Percentiles rank a stretch among this genome's conserved stretches.
Conservation (phyloP, 2,797 vertebrate species). For the Syncerus caffer region DNA sequence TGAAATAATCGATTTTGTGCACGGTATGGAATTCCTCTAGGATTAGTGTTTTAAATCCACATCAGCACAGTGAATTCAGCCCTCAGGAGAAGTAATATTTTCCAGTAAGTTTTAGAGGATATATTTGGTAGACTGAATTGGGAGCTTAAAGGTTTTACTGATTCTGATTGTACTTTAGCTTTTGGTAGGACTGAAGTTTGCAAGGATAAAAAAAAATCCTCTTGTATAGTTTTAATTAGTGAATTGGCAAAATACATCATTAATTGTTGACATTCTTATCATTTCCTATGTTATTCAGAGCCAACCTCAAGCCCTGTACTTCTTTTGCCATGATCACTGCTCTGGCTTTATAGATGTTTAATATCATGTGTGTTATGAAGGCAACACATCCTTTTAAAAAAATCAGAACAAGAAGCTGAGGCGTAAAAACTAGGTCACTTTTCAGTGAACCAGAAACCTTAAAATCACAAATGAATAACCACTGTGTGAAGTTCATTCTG, state of each 20-base stretch:
- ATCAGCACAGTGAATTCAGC: background rate
- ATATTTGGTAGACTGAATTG: conserved; percentile 10
- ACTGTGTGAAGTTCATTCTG: background rate
- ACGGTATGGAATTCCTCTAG: background rate
- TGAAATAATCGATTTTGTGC: conserved; percentile 21
- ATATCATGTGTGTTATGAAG: background rate
- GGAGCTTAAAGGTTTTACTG: conserved; percentile 43
- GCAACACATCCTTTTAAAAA: background rate
- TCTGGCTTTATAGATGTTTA: background rate
- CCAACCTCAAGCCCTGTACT: background rate
- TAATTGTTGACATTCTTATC: background rate
- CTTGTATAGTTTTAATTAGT: conserved; percentile 21
- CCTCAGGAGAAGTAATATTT: conserved; percentile 1
- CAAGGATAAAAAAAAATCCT: background rate
- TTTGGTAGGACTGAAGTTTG: conserved; percentile 34
- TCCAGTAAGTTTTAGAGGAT: conserved; percentile 11
- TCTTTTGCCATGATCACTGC: background rate
- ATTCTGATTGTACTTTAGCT: background rate
- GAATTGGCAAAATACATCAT: conserved; percentile 17
- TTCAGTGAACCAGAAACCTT: background rate
- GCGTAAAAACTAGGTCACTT: background rate
- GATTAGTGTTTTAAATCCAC: conserved; percentile 34
- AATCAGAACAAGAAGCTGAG: background rate
- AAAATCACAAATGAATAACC: conserved; percentile 11
- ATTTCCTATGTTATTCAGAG: conserved; percentile 3